Percentiles rank a stretch among this genome's conserved stretches.
phyloP scores from a whole-genome alignment of 2,113 vertebrate genomes.

The Casuarius casuarius region DNA sequence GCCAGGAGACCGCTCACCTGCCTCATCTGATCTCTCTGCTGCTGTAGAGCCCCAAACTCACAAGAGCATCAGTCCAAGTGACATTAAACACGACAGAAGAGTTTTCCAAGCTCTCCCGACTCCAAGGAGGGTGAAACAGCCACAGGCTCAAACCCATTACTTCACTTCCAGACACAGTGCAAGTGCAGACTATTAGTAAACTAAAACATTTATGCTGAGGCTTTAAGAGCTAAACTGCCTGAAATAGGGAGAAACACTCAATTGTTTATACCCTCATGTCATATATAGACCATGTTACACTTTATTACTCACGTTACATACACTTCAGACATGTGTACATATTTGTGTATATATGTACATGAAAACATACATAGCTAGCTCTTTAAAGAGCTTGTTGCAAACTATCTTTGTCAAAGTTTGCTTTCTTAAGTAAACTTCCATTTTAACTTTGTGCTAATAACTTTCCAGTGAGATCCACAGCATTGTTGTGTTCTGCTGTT shows the following conservation, averaged over 20 bases:
- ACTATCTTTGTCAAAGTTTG: neutral
- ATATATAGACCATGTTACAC: neutral
- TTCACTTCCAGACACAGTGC: neutral
- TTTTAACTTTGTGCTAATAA: neutral
- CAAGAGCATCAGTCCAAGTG: neutral
- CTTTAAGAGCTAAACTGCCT: neutral
- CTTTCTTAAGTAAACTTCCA: neutral
- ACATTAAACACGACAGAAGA: neutral
- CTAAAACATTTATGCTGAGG: neutral
- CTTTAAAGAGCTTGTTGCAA: neutral
- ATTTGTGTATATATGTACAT: neutral
- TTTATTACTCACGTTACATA: neutral
- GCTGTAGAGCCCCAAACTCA: neutral
- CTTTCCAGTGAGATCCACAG: accelerated
- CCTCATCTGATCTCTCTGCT: neutral
- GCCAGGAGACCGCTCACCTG: neutral
- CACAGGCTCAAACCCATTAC: neutral
- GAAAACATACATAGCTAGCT: neutral
- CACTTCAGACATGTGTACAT: neutral
- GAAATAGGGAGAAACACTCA: neutral
- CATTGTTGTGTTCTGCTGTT: neutral
- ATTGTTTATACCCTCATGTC: neutral
- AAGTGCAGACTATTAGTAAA: neutral
- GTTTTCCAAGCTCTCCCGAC: neutral
- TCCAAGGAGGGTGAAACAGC: neutral